These are phyloP conservation scores for Ophion slaviceki DNA, from an alignment of 2,888 invertebrate genomes.

Conservation along the genomic window DNA sequence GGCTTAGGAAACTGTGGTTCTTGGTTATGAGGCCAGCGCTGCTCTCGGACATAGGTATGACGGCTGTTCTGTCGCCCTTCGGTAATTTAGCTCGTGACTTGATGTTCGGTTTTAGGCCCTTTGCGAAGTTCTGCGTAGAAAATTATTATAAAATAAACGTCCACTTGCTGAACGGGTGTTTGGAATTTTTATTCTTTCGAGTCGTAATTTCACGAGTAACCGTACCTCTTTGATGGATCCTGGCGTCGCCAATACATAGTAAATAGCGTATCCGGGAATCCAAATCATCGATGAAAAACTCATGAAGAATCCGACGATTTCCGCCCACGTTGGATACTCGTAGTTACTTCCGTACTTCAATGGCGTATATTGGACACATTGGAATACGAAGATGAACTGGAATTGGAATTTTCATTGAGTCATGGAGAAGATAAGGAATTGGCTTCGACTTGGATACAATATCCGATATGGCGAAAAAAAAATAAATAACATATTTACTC, in stretches of 20 bases:
- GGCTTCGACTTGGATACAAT: no score
- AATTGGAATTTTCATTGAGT: conserved; percentile 70
- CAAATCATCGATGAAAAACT: conserved; percentile 88
- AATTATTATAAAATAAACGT: background rate
- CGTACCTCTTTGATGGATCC: conserved; percentile 85
- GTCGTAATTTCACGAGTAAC: background rate
- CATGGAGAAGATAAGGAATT: background rate
- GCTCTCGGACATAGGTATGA: conserved; percentile 85
- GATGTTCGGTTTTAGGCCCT: conserved; percentile 84
- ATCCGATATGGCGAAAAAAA: no score
- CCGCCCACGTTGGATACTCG: conserved; percentile 87
- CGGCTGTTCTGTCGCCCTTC: conserved; percentile 83
- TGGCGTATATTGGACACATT: conserved; percentile 86
- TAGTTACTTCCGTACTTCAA: conserved; percentile 85
- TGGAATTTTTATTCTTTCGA: background rate
- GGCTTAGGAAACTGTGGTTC: conserved; percentile 82
- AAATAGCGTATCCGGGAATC: conserved; percentile 87
- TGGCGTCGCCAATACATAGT: conserved; percentile 85
- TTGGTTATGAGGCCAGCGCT: conserved; percentile 83
- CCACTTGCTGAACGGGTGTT: background rate
- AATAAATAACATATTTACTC: no score
- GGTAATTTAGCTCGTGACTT: conserved; percentile 83
- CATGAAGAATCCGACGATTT: conserved; percentile 86
- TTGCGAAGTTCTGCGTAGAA: conserved; percentile 83
- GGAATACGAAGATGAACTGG: conserved; percentile 87